Evolutionary conservation across 37 sponge, comb jelly and placozoan genomes (phyloP).

Genomic region (Ephydatia muelleri): DNA sequence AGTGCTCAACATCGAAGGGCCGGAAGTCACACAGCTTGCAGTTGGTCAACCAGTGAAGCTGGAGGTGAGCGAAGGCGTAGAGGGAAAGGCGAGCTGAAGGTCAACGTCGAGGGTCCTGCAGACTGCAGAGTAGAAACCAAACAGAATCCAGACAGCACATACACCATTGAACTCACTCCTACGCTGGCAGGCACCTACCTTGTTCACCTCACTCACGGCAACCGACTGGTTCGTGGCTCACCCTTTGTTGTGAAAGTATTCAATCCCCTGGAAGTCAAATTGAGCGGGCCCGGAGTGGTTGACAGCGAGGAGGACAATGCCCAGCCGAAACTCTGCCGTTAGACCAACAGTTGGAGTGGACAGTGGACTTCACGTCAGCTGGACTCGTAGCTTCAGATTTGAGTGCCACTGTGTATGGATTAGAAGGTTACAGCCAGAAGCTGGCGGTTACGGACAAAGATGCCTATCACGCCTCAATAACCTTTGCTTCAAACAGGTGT

Average conservation of each 20-base stretch:
- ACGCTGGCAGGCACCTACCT: constrained; percentile 78
- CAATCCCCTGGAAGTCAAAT: constrained; percentile 68
- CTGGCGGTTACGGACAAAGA: constrained; percentile 22
- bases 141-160: constrained; percentile 28
- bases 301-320: constrained; percentile 26
- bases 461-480: constrained; percentile 41
- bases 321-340: constrained; percentile 21
- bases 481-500: constrained; percentile 50
- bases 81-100: constrained; percentile 49
- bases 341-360: constrained; percentile 41
- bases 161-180: constrained; percentile 69
- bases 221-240: constrained; percentile 59
- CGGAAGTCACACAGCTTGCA: constrained; percentile 61
- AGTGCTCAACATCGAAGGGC: constrained; percentile 65
- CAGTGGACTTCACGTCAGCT: constrained; percentile 60
- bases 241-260: constrained; percentile 71
- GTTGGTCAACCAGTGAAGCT: constrained; percentile 45
- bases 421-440: constrained; percentile 44
- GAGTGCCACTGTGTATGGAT: constrained; percentile 53
- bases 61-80: constrained; percentile 42
- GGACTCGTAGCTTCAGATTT: constrained; percentile 65
- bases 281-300: constrained; percentile 67
- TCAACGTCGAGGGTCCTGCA: constrained; percentile 55
- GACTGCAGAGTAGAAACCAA: constrained; percentile 43
- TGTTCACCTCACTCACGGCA: constrained; percentile 69